Percentiles rank a stretch among this genome's conserved stretches.
Evolutionary conservation across 1,140 invertebrate genomes (phyloP).

Genomic region (Apis florea): DNA sequence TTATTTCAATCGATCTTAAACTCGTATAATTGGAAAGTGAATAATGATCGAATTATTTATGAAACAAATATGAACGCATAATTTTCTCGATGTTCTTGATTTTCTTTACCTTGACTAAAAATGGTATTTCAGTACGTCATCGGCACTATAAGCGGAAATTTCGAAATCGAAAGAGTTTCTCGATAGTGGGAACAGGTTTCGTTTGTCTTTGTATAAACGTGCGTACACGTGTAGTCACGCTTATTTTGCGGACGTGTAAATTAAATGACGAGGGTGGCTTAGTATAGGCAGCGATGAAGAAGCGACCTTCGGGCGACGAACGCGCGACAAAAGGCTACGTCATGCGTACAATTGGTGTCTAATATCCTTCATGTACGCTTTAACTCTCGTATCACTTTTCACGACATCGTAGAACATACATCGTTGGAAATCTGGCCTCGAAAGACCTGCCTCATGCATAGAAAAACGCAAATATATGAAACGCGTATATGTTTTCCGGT

Average conservation of each 20-base stretch:
- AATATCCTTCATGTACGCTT: slow-evolving; percentile 30
- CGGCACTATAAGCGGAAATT: slow-evolving; percentile 32
- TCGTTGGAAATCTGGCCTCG: slow-evolving; percentile 18
- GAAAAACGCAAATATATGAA: background rate
- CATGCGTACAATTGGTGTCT: slow-evolving; percentile 45
- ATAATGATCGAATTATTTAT: background rate
- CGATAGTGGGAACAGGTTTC: slow-evolving; percentile 33
- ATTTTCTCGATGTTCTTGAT: background rate
- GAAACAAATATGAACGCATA: background rate
- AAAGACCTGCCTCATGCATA: background rate
- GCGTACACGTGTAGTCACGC: slow-evolving; percentile 40
- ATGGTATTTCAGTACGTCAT: background rate
- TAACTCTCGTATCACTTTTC: slow-evolving; percentile 39
- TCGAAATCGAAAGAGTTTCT: slow-evolving; percentile 36
- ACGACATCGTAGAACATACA: slow-evolving; percentile 26
- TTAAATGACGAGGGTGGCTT: slow-evolving; percentile 45
- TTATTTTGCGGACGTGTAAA: slow-evolving; percentile 42
- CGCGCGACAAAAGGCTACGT: slow-evolving; percentile 45
- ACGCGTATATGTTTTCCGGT: background rate
- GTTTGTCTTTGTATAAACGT: background rate
- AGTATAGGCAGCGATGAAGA: slow-evolving; percentile 28
- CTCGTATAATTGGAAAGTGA: slow-evolving; percentile 3
- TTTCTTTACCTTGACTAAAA: slow-evolving; percentile 14
- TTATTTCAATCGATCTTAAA: slow-evolving; percentile 21
- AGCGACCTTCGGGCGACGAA: slow-evolving; percentile 37